Conservation (phyloP, 2,113 vertebrate species). For the Sakesphorus luctuosus region DNA sequence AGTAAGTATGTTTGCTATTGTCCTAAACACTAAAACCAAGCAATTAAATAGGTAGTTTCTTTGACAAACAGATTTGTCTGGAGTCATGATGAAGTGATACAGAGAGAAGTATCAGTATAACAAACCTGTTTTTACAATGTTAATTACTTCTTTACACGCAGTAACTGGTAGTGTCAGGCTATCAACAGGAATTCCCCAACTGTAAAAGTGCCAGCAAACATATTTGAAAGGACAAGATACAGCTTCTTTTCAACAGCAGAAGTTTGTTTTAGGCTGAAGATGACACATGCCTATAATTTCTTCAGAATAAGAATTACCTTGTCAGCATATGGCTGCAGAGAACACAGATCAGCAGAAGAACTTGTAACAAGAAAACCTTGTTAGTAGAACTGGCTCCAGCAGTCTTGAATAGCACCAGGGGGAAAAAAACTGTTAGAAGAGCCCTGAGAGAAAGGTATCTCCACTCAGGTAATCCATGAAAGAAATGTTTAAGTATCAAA, state of each 20-base stretch:
- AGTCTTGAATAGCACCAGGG: background rate
- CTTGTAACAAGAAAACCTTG: background rate
- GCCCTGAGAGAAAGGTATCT: background rate
- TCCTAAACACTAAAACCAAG: background rate
- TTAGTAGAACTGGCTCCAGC: background rate
- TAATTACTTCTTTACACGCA: background rate
- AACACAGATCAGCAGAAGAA: background rate
- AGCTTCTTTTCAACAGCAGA: background rate
- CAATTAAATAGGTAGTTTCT: background rate
- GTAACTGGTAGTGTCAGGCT: background rate
- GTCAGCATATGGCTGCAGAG: background rate
- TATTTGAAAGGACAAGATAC: background rate
- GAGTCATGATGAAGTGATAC: background rate
- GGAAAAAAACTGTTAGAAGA: background rate
- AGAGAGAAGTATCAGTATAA: background rate
- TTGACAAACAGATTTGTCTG: background rate
- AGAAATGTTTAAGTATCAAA: background rate
- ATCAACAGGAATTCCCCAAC: background rate
- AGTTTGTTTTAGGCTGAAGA: background rate
- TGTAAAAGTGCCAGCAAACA: background rate
- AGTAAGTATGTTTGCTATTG: background rate
- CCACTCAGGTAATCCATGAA: background rate
- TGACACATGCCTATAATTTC: background rate
- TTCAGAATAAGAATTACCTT: background rate
- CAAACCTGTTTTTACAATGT: background rate